Evolutionary conservation across 2,797 vertebrate species (phyloP).

Genomic region (Alosa sapidissima): DNA sequence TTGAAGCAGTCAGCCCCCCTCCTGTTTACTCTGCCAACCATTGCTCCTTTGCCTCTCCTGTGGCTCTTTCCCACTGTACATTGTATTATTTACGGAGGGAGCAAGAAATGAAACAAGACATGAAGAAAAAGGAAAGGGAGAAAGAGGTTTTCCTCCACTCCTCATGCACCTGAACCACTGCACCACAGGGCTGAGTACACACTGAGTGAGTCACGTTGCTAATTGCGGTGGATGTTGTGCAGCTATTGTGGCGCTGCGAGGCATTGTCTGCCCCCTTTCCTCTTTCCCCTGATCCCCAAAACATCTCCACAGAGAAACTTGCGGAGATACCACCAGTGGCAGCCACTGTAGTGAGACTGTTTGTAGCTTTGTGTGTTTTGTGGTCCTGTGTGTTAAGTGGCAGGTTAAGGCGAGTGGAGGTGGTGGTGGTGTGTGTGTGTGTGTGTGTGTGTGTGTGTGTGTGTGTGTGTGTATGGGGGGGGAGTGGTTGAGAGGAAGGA

Average conservation of each 20-base stretch:
- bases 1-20: slow-evolving; percentile 37
- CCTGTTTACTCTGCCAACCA: not conserved
- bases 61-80: not conserved
- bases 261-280: not conserved
- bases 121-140: not conserved
- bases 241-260: not conserved
- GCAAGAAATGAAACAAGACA: not conserved
- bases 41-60: not conserved
- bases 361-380: too few relatives aligned
- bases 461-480: slow-evolving; percentile 49
- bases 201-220: not conserved
- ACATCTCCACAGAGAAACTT: too few relatives aligned
- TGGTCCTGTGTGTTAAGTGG: too few relatives aligned
- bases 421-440: not conserved
- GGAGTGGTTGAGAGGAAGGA: slow-evolving; percentile 46
- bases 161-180: not conserved
- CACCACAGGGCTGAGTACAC: not conserved
- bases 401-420: too few relatives aligned
- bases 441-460: slow-evolving; percentile 28
- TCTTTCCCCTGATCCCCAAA: not conserved
- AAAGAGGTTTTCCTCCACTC: not conserved
- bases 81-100: not conserved
- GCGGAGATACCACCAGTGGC: not conserved
- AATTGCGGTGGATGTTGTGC: slow-evolving; percentile 2
- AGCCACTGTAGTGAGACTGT: too few relatives aligned